phyloP scores from a whole-genome alignment of 2,888 invertebrate species.

The Caenorhabditis zanzibari region DNA sequence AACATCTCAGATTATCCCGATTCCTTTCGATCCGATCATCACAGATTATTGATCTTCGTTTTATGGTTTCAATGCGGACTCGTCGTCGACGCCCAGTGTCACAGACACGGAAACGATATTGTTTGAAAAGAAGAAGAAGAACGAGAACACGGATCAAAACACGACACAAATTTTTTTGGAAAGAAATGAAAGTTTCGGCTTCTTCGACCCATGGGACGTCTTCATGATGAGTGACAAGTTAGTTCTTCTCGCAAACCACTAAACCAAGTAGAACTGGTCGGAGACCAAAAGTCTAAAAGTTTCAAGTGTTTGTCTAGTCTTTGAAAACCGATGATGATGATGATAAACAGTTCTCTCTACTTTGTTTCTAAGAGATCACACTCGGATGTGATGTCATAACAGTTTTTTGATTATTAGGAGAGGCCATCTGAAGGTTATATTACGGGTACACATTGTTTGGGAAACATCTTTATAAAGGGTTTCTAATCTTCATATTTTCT shows the following conservation, averaged over 20 bases:
- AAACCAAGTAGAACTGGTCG: constrained; percentile 22
- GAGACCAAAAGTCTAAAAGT: constrained; percentile 53
- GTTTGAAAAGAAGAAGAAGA: too few relatives aligned
- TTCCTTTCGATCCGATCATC: constrained; percentile 10
- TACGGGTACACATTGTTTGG: not conserved
- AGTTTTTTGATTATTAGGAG: constrained; percentile 12
- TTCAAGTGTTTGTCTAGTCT: constrained; percentile 51
- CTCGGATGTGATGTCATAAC: constrained; percentile 26
- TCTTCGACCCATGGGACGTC: constrained; percentile 33
- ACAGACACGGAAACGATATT: not conserved
- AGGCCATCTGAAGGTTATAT: constrained; percentile 1
- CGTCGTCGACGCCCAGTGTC: not conserved
- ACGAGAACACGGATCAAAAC: constrained; percentile 37
- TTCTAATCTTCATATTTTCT: too few relatives aligned
- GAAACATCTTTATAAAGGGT: not conserved
- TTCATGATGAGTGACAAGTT: constrained; percentile 40
- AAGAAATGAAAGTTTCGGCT: constrained; percentile 17
- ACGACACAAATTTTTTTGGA: constrained; percentile 16
- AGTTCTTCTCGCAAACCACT: not conserved
- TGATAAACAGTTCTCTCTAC: constrained; percentile 29
- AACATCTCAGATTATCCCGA: constrained; percentile 19
- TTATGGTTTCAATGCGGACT: constrained; percentile 37
- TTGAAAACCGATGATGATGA: constrained; percentile 41
- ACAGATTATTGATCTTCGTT: constrained; percentile 48
- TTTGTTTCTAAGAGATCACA: constrained; percentile 14